Conservation (phyloP, 2,797 vertebrate genomes). For the Sebastes hubbsi region DNA sequence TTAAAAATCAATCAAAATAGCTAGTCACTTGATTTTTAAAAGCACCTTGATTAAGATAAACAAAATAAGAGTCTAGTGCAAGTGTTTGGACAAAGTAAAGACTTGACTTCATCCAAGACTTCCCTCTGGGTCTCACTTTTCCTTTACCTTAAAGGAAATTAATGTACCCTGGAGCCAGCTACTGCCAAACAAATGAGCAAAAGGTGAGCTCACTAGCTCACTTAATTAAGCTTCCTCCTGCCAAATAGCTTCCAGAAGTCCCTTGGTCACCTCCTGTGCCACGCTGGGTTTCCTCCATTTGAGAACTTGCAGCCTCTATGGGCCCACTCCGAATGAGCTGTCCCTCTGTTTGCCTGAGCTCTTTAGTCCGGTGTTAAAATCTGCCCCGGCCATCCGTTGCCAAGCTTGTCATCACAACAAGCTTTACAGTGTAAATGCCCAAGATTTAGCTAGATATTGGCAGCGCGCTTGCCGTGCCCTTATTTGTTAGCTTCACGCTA, state of each 20-base stretch:
- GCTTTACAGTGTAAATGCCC: conserved; percentile 64
- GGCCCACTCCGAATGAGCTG: conserved; percentile 31
- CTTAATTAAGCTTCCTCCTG: conserved; percentile 48
- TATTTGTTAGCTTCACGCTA: conserved; percentile 49
- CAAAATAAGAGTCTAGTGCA: not conserved
- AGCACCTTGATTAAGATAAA: conserved; percentile 17
- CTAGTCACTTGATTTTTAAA: conserved; percentile 1
- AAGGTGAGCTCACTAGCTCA: conserved; percentile 45
- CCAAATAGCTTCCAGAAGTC: conserved; percentile 44
- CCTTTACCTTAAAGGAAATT: conserved; percentile 45
- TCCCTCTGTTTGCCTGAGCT: conserved; percentile 54
- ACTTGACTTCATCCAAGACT: conserved; percentile 21
- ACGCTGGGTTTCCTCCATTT: conserved; percentile 17
- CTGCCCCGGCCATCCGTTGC: conserved; percentile 46
- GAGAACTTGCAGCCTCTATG: conserved; percentile 8
- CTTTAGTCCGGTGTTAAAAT: conserved; percentile 64
- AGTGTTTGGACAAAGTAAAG: conserved; percentile 18
- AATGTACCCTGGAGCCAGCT: conserved; percentile 39
- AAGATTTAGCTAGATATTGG: conserved; percentile 64
- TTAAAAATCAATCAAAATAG: not conserved
- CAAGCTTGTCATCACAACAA: conserved; percentile 67
- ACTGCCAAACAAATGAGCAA: conserved; percentile 64
- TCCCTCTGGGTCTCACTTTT: conserved; percentile 41
- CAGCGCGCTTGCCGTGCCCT: conserved; percentile 37
- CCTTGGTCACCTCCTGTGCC: conserved; percentile 15